A percentile compares a stretch with the other conserved stretches of the same genome.
These are phyloP conservation scores for Verasper variegatus DNA, from an alignment of 2,113 vertebrate species.

Conservation along the genomic window DNA sequence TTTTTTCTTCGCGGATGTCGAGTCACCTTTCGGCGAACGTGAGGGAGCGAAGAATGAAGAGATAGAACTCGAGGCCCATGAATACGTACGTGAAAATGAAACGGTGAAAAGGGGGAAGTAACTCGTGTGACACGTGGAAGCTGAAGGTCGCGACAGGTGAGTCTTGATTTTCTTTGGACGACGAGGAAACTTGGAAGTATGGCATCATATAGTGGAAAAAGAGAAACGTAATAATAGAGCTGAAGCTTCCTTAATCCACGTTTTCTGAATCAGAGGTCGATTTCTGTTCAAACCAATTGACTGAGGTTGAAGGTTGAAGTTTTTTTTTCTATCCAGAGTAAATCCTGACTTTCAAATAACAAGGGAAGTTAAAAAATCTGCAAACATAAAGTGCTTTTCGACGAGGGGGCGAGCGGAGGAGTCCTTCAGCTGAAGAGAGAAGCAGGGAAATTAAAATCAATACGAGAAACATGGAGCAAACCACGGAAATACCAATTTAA, in stretches of 20 bases:
- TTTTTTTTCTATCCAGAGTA: neutral
- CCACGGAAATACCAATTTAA: neutral
- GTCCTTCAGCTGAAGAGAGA: neutral
- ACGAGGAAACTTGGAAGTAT: conserved; percentile 33
- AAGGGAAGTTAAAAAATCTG: neutral
- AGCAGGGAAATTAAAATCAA: neutral
- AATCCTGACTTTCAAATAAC: neutral
- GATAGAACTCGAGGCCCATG: conserved; percentile 20
- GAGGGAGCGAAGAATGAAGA: neutral
- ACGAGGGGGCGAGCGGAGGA: conserved; percentile 35
- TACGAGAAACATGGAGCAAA: neutral
- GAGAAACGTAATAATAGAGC: conserved; percentile 1
- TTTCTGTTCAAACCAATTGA: conserved; percentile 7
- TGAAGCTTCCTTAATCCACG: neutral
- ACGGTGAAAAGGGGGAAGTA: conserved; percentile 28
- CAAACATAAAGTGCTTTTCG: conserved; percentile 79
- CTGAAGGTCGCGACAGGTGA: conserved; percentile 34
- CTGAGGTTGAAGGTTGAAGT: conserved; percentile 1
- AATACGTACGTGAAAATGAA: conserved; percentile 38
- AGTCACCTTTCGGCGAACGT: conserved; percentile 22
- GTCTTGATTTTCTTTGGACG: conserved; percentile 54
- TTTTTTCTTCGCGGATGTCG: too few species aligned
- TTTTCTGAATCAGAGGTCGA: neutral
- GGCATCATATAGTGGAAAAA: neutral
- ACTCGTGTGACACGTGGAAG: conserved; percentile 52